Conservation (phyloP, 2,113 vertebrate genomes). For the Pampusana beccarii region DNA sequence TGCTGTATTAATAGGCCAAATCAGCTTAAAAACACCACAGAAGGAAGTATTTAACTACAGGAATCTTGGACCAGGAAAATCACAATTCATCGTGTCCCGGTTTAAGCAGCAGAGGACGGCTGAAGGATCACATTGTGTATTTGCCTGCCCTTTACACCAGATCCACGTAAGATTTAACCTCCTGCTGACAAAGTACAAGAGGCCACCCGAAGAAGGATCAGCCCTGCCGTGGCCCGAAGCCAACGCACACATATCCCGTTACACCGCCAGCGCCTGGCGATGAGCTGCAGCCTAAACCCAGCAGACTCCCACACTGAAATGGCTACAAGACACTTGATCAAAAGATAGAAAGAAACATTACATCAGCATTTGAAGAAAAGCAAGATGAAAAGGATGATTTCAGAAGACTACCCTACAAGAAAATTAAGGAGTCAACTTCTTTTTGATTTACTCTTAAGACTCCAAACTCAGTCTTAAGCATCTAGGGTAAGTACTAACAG, state of each 20-base stretch:
- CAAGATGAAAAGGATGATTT: background rate
- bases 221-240: background rate
- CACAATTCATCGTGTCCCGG: background rate
- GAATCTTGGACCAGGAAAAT: background rate
- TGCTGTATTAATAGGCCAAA: background rate
- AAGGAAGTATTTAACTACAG: background rate
- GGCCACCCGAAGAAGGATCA: background rate
- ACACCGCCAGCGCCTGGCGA: background rate
- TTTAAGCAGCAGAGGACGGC: background rate
- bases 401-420: background rate
- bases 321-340: background rate
- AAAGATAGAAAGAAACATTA: background rate
- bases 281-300: background rate
- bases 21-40: background rate
- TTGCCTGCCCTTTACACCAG: background rate
- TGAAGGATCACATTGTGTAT: background rate
- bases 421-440: background rate
- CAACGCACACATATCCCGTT: background rate
- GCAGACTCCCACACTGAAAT: background rate
- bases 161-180: background rate
- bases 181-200: background rate
- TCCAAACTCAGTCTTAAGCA: background rate
- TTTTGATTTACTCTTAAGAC: background rate
- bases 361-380: background rate
- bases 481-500: constrained; percentile 15